Evolutionary conservation across 2,113 vertebrate genomes (phyloP).

Genomic region (Coptodon bakossiorum): DNA sequence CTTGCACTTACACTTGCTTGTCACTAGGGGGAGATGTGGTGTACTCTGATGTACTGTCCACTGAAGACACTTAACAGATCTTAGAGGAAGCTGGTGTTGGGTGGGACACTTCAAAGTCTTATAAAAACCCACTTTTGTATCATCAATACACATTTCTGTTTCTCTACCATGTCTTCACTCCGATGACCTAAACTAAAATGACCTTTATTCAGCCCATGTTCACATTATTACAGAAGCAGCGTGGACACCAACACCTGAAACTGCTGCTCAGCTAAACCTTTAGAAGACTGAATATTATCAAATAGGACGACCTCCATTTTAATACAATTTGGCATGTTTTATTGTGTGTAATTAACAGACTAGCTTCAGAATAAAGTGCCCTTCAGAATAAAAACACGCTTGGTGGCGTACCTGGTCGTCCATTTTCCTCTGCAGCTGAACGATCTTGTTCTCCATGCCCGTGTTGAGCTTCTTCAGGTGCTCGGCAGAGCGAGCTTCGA

Average conservation of each 20-base stretch:
- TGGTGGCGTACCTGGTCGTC: constrained; percentile 81
- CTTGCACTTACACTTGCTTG: neutral
- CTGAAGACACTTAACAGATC: neutral
- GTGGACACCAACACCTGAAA: neutral
- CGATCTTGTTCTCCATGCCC: constrained; percentile 98
- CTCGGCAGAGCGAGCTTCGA: constrained; percentile 83
- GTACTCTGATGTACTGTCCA: neutral
- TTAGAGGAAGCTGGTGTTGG: neutral
- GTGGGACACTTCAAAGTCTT: neutral
- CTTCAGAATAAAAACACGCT: neutral
- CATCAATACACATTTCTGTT: neutral
- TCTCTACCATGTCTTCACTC: neutral
- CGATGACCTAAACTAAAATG: neutral
- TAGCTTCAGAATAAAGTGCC: neutral
- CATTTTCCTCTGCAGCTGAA: constrained; percentile 92
- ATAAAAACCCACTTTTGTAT: neutral
- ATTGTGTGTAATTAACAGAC: neutral
- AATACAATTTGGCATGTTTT: neutral
- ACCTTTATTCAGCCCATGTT: neutral
- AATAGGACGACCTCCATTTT: neutral
- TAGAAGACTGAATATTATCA: neutral
- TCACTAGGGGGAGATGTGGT: neutral
- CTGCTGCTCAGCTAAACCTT: neutral
- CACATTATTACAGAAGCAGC: neutral
- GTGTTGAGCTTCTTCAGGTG: constrained; percentile 89